A percentile compares a stretch with the other conserved stretches of the same genome.
Evolutionary conservation across 2,888 invertebrate species (phyloP).

Genomic region (Thalpophila matura): DNA sequence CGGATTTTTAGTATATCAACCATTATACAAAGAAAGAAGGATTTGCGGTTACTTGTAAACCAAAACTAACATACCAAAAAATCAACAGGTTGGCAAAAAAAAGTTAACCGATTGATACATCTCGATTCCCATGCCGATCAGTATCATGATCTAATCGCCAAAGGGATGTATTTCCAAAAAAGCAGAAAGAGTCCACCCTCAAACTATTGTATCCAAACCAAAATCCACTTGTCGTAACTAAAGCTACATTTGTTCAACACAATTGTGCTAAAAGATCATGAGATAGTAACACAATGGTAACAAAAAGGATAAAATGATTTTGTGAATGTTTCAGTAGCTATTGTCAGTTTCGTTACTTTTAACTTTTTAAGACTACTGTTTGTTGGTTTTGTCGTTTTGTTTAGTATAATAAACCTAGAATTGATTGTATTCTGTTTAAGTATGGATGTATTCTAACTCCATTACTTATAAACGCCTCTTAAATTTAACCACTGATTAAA

Average conservation of each 20-base stretch:
- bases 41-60: too few species aligned
- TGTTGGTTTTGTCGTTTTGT: conserved; percentile 8
- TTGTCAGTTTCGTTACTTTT: conserved; percentile 26
- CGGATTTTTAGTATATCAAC: too few species aligned
- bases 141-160: conserved; percentile 44
- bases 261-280: conserved; percentile 51
- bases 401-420: too few species aligned
- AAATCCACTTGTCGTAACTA: conserved; percentile 60
- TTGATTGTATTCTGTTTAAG: too few species aligned
- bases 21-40: background rate
- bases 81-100: conserved; percentile 41
- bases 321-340: conserved; percentile 6
- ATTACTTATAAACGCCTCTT: too few species aligned
- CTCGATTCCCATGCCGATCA: conserved; percentile 49
- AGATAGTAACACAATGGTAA: conserved; percentile 48
- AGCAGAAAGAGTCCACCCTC: conserved; percentile 29
- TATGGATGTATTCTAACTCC: too few species aligned
- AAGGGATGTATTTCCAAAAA: conserved; percentile 55
- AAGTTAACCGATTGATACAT: background rate
- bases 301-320: conserved; percentile 28
- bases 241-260: conserved; percentile 42
- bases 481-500: too few species aligned
- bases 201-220: conserved; percentile 40
- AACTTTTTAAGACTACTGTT: conserved; percentile 21
- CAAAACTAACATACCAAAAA: background rate